Evolutionary conservation across 2,113 vertebrate genomes (phyloP).

Genomic region (Ploceus nigricollis): DNA sequence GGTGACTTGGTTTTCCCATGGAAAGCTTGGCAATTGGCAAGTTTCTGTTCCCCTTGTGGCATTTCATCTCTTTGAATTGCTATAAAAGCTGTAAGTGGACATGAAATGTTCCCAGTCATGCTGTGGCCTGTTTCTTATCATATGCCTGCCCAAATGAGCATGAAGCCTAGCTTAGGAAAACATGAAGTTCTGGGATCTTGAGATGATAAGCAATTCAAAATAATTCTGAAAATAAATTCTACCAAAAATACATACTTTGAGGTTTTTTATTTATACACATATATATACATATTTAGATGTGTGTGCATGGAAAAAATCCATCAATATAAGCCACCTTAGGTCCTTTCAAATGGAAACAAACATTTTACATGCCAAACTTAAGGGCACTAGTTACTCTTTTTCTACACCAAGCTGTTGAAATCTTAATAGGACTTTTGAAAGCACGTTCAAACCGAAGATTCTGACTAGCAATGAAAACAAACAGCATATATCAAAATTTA

Average conservation of each 20-base stretch:
- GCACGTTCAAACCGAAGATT: background rate
- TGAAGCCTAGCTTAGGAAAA: background rate
- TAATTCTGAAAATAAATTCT: background rate
- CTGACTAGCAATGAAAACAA: background rate
- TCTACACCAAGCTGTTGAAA: background rate
- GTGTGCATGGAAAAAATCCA: background rate
- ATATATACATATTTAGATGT: background rate
- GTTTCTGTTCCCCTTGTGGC: background rate
- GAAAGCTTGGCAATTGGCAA: background rate
- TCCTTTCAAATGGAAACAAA: background rate
- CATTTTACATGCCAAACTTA: background rate
- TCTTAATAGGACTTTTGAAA: background rate
- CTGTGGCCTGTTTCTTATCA: background rate
- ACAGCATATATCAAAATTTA: background rate
- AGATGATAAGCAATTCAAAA: background rate
- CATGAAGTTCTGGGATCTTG: background rate
- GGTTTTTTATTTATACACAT: fast-evolving
- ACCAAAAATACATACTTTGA: background rate
- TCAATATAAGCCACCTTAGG: background rate
- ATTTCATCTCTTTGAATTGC: background rate
- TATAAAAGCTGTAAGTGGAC: background rate
- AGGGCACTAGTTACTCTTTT: background rate
- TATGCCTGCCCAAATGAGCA: background rate
- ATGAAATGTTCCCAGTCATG: background rate
- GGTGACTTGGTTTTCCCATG: background rate